phyloP scores from a whole-genome alignment of 1,140 invertebrate species.

The Chrysomallon squamiferum region DNA sequence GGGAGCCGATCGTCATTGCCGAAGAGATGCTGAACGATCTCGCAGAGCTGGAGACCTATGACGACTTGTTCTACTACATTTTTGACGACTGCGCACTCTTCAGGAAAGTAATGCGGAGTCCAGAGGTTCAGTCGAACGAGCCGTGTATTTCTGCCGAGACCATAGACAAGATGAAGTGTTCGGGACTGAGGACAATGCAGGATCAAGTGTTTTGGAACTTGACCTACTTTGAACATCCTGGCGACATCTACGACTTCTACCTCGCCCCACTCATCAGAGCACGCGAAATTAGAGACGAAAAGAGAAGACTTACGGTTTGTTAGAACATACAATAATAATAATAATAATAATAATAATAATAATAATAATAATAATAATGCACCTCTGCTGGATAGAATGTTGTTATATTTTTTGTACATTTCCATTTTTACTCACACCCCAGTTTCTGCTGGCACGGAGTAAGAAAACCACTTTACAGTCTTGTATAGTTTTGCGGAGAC shows the following conservation, averaged over 20 bases:
- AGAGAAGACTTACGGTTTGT: slow-evolving; percentile 23
- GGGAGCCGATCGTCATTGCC: slow-evolving; percentile 10
- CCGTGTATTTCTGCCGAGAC: slow-evolving; percentile 21
- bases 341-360: neutral
- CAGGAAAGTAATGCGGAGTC: slow-evolving; percentile 23
- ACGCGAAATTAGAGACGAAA: slow-evolving; percentile 10
- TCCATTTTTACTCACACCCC: too few relatives aligned
- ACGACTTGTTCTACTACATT: slow-evolving; percentile 28
- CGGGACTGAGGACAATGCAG: slow-evolving; percentile 19
- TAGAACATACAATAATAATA: neutral
- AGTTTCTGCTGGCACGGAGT: too few relatives aligned
- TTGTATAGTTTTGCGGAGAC: too few relatives aligned
- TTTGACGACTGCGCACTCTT: slow-evolving; percentile 31
- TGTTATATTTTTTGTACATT: too few relatives aligned
- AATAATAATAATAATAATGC: neutral
- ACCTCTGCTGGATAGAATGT: neutral
- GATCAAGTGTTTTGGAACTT: slow-evolving; percentile 28
- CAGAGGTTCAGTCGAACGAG: slow-evolving; percentile 17
- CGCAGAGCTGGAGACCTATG: slow-evolving; percentile 23
- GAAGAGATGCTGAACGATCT: slow-evolving; percentile 9
- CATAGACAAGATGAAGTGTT: slow-evolving; percentile 32
- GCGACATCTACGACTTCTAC: slow-evolving; percentile 31
- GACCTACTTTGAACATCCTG: slow-evolving; percentile 31
- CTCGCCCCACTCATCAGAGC: slow-evolving; percentile 16
- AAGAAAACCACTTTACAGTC: too few relatives aligned